Percentiles rank a stretch among this genome's conserved stretches.
phyloP scores from a whole-genome alignment of 2,888 invertebrate genomes.

The Patella pellucida region DNA sequence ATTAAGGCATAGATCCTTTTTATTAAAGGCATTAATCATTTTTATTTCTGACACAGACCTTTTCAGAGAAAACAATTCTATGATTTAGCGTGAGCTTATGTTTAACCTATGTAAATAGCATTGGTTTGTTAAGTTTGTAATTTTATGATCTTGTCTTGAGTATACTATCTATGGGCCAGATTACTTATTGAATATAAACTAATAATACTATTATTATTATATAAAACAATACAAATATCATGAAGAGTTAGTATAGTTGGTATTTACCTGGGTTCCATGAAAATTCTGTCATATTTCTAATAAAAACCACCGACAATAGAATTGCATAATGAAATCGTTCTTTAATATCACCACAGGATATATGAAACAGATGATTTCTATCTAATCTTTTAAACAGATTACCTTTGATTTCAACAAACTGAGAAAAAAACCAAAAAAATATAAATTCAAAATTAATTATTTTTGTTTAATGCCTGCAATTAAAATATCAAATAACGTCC shows the following conservation, averaged over 20 bases:
- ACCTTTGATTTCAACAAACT: conserved; percentile 99
- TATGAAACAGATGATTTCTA: conserved; percentile 93
- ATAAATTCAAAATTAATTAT: background rate
- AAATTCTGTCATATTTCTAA: conserved; percentile 98
- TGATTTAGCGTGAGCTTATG: no score
- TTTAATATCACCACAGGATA: conserved; percentile 97
- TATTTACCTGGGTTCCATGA: conserved; percentile 84
- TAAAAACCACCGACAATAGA: conserved; percentile 90
- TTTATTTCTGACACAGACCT: no score
- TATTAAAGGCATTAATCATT: no score
- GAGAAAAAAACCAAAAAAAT: conserved; percentile 65
- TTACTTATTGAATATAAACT: no score
- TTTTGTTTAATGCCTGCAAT: background rate
- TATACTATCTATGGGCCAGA: no score
- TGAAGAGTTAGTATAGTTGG: background rate
- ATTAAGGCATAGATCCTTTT: no score
- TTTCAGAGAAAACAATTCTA: no score
- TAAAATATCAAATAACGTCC: background rate
- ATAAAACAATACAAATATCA: no score
- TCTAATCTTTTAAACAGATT: conserved; percentile 99
- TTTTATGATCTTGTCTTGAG: no score
- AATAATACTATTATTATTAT: no score
- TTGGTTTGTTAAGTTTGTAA: no score
- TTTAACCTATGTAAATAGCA: no score
- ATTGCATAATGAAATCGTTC: conserved; percentile 95